phyloP scores from a whole-genome alignment of 2,888 invertebrate genomes.

The Cryptophagus acutangulus region DNA sequence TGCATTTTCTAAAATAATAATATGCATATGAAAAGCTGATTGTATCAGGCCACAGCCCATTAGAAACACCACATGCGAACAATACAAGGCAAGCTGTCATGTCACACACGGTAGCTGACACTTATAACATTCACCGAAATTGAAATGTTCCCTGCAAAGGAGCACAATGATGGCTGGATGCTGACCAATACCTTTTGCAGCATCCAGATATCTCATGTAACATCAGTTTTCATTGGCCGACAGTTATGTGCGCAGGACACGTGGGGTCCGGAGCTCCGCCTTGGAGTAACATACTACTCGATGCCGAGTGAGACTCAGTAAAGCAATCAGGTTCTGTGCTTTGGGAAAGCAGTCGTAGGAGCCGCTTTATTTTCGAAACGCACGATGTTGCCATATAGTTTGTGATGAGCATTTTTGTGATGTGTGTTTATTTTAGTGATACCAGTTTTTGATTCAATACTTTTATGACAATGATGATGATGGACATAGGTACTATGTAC shows the following conservation, averaged over 20 bases:
- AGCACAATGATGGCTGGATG: constrained; percentile 48
- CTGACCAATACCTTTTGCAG: constrained; percentile 45
- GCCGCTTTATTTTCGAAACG: background rate
- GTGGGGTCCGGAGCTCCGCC: constrained; percentile 22
- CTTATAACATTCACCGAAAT: constrained; percentile 44
- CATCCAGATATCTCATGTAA: constrained; percentile 42
- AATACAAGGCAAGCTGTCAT: constrained; percentile 46
- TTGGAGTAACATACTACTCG: constrained; percentile 1
- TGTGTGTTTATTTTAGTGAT: too few species aligned
- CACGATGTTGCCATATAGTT: too few species aligned
- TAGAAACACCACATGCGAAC: constrained; percentile 42
- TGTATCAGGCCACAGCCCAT: constrained; percentile 32
- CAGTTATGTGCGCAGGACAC: constrained; percentile 37
- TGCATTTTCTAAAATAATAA: constrained; percentile 19
- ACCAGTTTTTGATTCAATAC: too few species aligned
- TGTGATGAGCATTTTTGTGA: too few species aligned
- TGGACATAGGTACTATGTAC: constrained; percentile 79
- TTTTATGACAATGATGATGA: constrained; percentile 67
- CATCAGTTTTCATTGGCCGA: constrained; percentile 36
- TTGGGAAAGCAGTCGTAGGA: constrained; percentile 1
- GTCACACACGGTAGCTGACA: constrained; percentile 48
- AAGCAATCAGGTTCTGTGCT: background rate
- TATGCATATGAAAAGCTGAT: constrained; percentile 32
- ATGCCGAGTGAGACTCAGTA: too few species aligned
- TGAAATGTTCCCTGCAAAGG: constrained; percentile 43